A percentile compares a stretch with the other conserved stretches of the same genome.
phyloP scores from a whole-genome alignment of 1,140 invertebrate species.

The Drosophila pseudoananassae region DNA sequence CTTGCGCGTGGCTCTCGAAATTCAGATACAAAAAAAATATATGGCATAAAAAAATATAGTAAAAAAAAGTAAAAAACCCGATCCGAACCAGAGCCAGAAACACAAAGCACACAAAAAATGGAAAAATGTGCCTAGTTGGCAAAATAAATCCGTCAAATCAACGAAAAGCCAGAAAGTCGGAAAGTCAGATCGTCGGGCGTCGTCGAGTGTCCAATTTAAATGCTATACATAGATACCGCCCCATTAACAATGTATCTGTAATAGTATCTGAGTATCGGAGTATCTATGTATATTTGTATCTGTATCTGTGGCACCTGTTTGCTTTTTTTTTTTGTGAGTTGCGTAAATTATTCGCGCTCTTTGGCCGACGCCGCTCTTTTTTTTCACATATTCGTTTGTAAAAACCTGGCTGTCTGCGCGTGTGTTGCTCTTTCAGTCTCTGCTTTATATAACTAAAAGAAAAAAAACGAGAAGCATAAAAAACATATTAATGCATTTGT shows the following conservation, averaged over 20 bases:
- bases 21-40: slow-evolving; percentile 14
- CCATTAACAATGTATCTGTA: slow-evolving; percentile 9
- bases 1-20: slow-evolving; percentile 57
- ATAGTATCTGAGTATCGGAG: neutral
- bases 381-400: slow-evolving; percentile 12
- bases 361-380: slow-evolving; percentile 50
- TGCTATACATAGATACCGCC: slow-evolving; percentile 27
- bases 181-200: slow-evolving; percentile 5
- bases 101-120: slow-evolving; percentile 5
- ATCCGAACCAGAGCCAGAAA: neutral
- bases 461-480: neutral
- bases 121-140: slow-evolving; percentile 58
- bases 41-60: neutral
- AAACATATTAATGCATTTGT: slow-evolving; percentile 5
- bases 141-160: slow-evolving; percentile 44
- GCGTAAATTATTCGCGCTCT: slow-evolving; percentile 63
- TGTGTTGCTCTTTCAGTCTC: neutral
- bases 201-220: slow-evolving; percentile 62
- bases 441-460: slow-evolving; percentile 2
- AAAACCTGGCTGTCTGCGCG: slow-evolving; percentile 3
- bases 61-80: neutral
- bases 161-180: slow-evolving; percentile 9
- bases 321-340: slow-evolving; percentile 10
- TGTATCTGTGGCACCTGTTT: slow-evolving; percentile 55
- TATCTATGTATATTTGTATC: slow-evolving; percentile 1